Evolutionary conservation across 2,113 vertebrate species (phyloP).

Genomic region (Chitala chitala): DNA sequence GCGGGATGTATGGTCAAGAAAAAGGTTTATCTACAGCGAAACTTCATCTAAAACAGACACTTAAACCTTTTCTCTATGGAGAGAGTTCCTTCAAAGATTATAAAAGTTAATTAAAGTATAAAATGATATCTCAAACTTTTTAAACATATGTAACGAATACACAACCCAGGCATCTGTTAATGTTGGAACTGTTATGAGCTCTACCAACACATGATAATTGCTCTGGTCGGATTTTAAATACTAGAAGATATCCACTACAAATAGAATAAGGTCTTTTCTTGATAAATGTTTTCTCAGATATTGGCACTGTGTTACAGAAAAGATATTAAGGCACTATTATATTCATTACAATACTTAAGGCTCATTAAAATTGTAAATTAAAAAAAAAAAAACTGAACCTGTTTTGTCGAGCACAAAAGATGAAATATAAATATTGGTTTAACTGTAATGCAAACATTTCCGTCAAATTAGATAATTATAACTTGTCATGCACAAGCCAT

Average conservation of each 20-base stretch:
- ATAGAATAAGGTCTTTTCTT: background rate
- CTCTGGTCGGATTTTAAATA: background rate
- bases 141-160: too few relatives aligned
- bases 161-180: too few relatives aligned
- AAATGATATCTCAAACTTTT: too few relatives aligned
- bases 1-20: background rate
- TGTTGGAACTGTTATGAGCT: too few relatives aligned
- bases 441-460: conserved; percentile 84
- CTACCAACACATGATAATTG: background rate
- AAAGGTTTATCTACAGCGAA: background rate
- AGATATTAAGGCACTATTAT: background rate
- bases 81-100: background rate
- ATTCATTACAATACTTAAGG: background rate
- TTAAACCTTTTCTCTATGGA: background rate
- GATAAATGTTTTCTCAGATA: background rate
- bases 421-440: conserved; percentile 85
- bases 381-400: conserved; percentile 14
- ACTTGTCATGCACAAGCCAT: conserved; percentile 76
- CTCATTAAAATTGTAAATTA: background rate
- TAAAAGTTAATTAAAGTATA: background rate
- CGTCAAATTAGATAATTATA: conserved; percentile 81
- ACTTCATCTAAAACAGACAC: background rate
- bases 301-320: background rate
- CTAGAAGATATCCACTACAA: background rate
- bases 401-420: conserved; percentile 59